Conservation (phyloP, 2,888 invertebrate species). For the Schizaphis graminum region DNA sequence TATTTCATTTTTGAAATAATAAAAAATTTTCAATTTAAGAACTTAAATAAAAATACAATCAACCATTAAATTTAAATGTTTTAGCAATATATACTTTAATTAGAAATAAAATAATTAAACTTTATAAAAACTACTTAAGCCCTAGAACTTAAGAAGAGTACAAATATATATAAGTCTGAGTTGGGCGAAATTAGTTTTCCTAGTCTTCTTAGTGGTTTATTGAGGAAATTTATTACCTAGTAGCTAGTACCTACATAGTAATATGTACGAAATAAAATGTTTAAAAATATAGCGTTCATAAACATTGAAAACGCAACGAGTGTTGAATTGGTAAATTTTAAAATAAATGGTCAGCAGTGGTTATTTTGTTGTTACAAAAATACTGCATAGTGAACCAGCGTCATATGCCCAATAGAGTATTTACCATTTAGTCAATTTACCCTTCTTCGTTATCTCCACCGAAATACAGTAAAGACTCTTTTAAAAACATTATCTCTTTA, state of each 20-base stretch:
- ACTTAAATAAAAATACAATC: neutral
- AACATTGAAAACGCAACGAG: neutral
- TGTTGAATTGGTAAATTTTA: neutral
- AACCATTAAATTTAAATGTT: neutral
- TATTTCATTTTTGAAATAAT: slow-evolving; percentile 8
- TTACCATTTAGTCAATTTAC: neutral
- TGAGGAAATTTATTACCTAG: neutral
- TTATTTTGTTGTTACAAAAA: neutral
- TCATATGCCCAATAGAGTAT: neutral
- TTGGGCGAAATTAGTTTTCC: neutral
- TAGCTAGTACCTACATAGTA: neutral
- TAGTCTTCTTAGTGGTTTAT: neutral
- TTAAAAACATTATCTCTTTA: neutral
- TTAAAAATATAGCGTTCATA: slow-evolving; percentile 2
- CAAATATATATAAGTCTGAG: neutral
- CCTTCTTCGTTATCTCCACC: neutral
- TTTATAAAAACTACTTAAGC: slow-evolving; percentile 14
- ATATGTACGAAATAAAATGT: neutral
- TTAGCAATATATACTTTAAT: neutral
- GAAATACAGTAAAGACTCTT: neutral
- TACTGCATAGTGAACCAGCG: neutral
- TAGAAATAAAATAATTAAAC: slow-evolving; percentile 14
- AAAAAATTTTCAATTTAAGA: neutral
- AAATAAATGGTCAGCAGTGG: neutral
- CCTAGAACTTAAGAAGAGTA: neutral